Evolutionary conservation across 2,888 invertebrate genomes (phyloP), one percentile per base, ranked within the genome.

Genomic region (Hirtodrosophila cameraria): DNA sequence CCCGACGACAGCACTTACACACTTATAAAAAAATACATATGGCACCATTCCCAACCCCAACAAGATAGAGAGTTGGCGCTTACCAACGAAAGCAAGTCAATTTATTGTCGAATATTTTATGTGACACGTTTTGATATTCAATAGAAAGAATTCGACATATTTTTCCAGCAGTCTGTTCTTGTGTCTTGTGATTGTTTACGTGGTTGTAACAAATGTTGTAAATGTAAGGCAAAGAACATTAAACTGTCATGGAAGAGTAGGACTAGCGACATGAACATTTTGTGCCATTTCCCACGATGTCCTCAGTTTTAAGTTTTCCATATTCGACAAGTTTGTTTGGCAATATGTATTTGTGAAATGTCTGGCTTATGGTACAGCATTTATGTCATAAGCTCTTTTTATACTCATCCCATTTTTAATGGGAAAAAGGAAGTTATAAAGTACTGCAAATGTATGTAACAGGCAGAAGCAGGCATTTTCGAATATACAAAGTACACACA

Each of bases 31-130:
- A n/a, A n/a, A n/a, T n/a, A n/a, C n/a, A n/a, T n/a, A n/a, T n/a
- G n/a, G n/a, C n/a, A n/a, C n/a, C n/a, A n/a, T n/a, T n/a, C n/a
- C n/a, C n/a, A 35, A 25, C 35, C 52, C 53, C 11, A 42, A 23
- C 42, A 33, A 35, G 48, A 20, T 42, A 57, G 69, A 28, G 58
- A 60, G 61, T 64, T 64, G 75, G 69, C 58, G 75, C 55, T 65
- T 39, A 54, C 62, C 69, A 72, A 67, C 64, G 59, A 83, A 76
- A 86, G 59, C 80, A 76, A 86, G 81, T 79, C 83, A 71, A 86
- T 82, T 86, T 82, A 86, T 86, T 83, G 81, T 83, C 68, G 71
- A 80, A 86, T 83, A 82, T 86, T 86, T 82, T 86, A 86, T 82
- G 80, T 76, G 80, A 81, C 86, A 81, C 81, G 67, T 86, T 86